Percentiles rank a stretch among this genome's conserved stretches.
These are phyloP conservation scores for Cephalopholis sonnerati DNA, from an alignment of 2,113 vertebrate genomes.

Conservation along the genomic window DNA sequence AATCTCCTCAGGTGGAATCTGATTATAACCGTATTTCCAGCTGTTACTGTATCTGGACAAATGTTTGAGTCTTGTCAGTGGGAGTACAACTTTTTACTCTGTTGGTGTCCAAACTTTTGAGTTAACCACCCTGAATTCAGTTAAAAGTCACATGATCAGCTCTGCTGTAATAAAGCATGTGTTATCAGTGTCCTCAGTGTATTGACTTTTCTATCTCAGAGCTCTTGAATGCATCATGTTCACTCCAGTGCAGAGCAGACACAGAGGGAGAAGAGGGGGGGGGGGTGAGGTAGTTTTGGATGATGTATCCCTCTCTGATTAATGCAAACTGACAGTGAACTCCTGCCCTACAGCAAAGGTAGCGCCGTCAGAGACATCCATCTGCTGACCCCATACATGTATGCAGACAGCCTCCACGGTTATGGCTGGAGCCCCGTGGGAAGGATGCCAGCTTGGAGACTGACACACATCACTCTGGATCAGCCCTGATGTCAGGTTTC, in stretches of 20 bases:
- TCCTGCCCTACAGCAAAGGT: conserved; percentile 75
- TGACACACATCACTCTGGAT: conserved; percentile 58
- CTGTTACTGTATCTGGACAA: conserved; percentile 27
- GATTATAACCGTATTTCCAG: conserved; percentile 71
- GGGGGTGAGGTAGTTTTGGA: conserved; percentile 38
- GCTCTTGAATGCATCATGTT: conserved; percentile 33
- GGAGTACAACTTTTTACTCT: conserved; percentile 19
- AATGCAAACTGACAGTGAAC: conserved; percentile 74
- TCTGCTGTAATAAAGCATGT: background rate
- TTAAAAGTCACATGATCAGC: conserved; percentile 4
- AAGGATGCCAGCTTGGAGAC: conserved; percentile 78
- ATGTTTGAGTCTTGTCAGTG: background rate
- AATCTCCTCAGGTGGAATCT: conserved; percentile 58
- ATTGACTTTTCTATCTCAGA: conserved; percentile 1
- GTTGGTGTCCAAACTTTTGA: conserved; percentile 12
- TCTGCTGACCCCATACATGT: conserved; percentile 75
- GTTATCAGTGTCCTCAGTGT: background rate
- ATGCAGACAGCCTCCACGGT: conserved; percentile 56
- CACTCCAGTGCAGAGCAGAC: conserved; percentile 46
- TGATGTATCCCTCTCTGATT: conserved; percentile 66
- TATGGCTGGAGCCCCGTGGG: conserved; percentile 73
- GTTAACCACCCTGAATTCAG: background rate
- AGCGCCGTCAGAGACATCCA: conserved; percentile 70
- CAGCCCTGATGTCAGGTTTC: conserved; percentile 52
- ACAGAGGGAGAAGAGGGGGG: conserved; percentile 13